These are phyloP conservation scores for Aphelenchoides avenae DNA, from an alignment of 1,140 invertebrate species.

Conservation along the genomic window DNA sequence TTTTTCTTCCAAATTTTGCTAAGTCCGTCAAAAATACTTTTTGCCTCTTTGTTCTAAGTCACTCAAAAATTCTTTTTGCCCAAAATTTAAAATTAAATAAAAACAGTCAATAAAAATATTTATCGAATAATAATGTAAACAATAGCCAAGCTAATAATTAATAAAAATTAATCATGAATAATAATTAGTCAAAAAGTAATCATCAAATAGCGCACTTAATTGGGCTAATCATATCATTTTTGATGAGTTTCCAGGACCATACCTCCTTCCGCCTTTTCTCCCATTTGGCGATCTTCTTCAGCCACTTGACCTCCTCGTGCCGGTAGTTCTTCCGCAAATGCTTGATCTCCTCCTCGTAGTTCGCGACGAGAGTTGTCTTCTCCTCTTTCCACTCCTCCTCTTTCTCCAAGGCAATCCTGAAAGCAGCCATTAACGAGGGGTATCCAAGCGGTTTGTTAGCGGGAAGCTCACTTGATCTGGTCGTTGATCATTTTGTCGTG, in stretches of 20 bases:
- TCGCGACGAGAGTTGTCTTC: neutral
- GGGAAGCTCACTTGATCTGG: constrained; percentile 30
- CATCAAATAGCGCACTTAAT: constrained; percentile 2
- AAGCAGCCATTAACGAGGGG: neutral
- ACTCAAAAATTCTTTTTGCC: no score
- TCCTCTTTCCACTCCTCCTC: constrained; percentile 14
- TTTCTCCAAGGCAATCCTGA: constrained; percentile 20
- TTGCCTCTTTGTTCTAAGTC: no score
- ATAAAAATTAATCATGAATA: no score
- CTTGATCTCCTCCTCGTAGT: constrained; percentile 24
- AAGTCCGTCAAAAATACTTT: no score
- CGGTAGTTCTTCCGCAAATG: constrained; percentile 22
- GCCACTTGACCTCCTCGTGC: constrained; percentile 4
- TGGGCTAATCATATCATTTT: neutral
- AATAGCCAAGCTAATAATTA: no score
- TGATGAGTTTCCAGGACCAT: neutral
- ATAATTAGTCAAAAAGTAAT: no score
- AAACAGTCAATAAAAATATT: no score
- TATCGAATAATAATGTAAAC: no score
- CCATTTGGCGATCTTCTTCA: constrained; percentile 4
- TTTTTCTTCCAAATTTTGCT: no score
- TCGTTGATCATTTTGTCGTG: constrained; percentile 33
- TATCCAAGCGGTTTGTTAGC: neutral
- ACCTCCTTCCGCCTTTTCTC: neutral
- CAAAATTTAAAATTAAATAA: no score